Percentiles rank a stretch among this genome's conserved stretches.
Conservation (phyloP, 2,888 invertebrate species). For the Hirtodrosophila confusa region DNA sequence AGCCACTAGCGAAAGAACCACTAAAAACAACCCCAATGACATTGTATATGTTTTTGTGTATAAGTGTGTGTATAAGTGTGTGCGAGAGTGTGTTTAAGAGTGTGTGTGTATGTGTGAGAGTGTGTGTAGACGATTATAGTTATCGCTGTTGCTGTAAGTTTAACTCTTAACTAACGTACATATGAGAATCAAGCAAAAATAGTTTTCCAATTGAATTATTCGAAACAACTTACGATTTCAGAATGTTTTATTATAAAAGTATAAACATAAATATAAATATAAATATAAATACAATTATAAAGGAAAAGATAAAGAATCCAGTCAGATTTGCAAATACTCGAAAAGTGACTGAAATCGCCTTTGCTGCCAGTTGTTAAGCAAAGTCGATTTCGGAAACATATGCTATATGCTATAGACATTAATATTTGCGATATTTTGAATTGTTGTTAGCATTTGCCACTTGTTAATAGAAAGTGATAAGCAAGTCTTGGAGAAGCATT, state of each 20-base stretch:
- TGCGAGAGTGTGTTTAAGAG: not conserved
- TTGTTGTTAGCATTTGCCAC: slow-evolving; percentile 72
- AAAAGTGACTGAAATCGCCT: slow-evolving; percentile 1
- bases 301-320: not conserved
- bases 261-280: slow-evolving; percentile 13
- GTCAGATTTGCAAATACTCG: slow-evolving; percentile 1
- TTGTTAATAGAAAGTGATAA: slow-evolving; percentile 54
- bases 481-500: slow-evolving; percentile 29
- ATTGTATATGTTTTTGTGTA: slow-evolving; percentile 4
- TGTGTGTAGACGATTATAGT: slow-evolving; percentile 23
- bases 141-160: slow-evolving; percentile 48
- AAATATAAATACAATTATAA: too few species aligned
- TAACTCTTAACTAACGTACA: slow-evolving; percentile 43
- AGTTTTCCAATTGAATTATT: slow-evolving; percentile 46
- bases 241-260: slow-evolving; percentile 31
- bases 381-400: not conserved
- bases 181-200: slow-evolving; percentile 50
- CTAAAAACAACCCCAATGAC: slow-evolving; percentile 30
- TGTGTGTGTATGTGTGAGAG: not conserved
- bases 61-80: slow-evolving; percentile 11
- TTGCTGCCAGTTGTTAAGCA: too few species aligned
- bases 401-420: slow-evolving; percentile 3
- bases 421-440: slow-evolving; percentile 45
- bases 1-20: slow-evolving; percentile 48
- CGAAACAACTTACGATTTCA: slow-evolving; percentile 32